A percentile compares a stretch with the other conserved stretches of the same genome.
phyloP scores from a whole-genome alignment of 2,888 invertebrate species.

The Dynastes grantii region DNA sequence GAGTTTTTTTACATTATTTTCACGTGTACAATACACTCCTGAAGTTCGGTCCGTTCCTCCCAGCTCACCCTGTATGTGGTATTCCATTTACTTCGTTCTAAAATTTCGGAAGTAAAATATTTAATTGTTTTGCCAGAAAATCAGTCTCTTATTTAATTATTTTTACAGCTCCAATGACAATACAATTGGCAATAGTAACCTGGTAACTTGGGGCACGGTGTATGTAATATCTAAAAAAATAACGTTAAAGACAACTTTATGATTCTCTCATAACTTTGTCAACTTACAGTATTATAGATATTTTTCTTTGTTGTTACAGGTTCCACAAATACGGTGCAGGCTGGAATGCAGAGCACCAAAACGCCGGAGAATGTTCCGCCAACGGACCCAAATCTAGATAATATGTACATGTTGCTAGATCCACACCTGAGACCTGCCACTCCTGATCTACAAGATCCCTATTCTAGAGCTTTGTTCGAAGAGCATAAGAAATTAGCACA shows the following conservation, averaged over 20 bases:
- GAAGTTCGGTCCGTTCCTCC: too few species aligned
- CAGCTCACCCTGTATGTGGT: too few species aligned
- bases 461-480: conserved; percentile 89
- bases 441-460: conserved; percentile 83
- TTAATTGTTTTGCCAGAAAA: too few species aligned
- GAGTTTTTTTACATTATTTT: too few species aligned
- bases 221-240: too few species aligned
- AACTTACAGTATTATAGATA: too few species aligned
- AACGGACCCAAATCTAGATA: conserved; percentile 75
- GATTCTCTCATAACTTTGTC: too few species aligned
- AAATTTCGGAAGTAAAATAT: too few species aligned
- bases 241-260: too few species aligned
- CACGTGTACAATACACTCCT: too few species aligned
- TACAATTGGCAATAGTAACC: neutral
- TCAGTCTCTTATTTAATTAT: too few species aligned
- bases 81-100: too few species aligned
- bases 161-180: neutral
- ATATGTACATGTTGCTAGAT: conserved; percentile 74
- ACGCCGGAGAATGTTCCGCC: conserved; percentile 55
- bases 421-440: conserved; percentile 87
- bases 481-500: conserved; percentile 91
- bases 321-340: conserved; percentile 62
- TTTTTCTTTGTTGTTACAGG: conserved; percentile 55
- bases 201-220: neutral
- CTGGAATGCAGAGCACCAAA: conserved; percentile 63